Base-by-base conservation (phyloP, 2,888 invertebrate species). In the Drosophila pseudotakahashii region DNA sequence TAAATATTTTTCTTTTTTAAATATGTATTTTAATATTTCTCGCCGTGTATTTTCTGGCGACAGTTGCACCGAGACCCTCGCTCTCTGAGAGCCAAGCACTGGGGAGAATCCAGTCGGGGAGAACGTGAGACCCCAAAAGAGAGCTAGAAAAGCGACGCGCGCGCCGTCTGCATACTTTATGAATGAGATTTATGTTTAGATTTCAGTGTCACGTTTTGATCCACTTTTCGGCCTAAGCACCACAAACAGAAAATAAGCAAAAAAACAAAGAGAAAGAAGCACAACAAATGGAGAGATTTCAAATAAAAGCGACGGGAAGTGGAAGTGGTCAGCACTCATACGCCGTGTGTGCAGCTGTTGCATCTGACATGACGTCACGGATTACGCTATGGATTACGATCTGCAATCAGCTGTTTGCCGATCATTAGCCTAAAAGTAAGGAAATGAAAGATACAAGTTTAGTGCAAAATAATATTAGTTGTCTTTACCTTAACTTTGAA, bases 201-300 rank as follows among this genome's bases (percentile, higher is more conserved):
- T 85, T 82, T 82, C 85, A 82, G 80, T 82, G 85, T 83, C 82
- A 83, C 82, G 82, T 82, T 82, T 85, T 85, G 82, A 78, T 83
- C 82, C 75, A 83, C 78, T 73, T 83, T 80, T 78, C 57, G 50
- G 45, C 55, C 68, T 44, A 51, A 63, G 61, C 47, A 30, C 26
- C 63, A 52, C 32, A 39, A 7, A 7, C 39, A 16, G 16, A 41
- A 10, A 41, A 16, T 3, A 16, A 11, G 48, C 39, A 44, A 44
- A 57, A 57, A 30, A 59, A 37, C 14, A 30, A 59, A 52, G 26
- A 48, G 9, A 62, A 45, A 32, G 11, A 54, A 53, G 37, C 36
- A 34, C n/a, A 36, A 39, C 37, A 60, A 41, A 37, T 37, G 60
- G 52, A 34, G 34, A 34, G 48, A 48, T 48, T 48, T 48, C 16